These are phyloP conservation scores for Rhea pennata DNA, from an alignment of 2,113 vertebrate genomes.

Conservation along the genomic window DNA sequence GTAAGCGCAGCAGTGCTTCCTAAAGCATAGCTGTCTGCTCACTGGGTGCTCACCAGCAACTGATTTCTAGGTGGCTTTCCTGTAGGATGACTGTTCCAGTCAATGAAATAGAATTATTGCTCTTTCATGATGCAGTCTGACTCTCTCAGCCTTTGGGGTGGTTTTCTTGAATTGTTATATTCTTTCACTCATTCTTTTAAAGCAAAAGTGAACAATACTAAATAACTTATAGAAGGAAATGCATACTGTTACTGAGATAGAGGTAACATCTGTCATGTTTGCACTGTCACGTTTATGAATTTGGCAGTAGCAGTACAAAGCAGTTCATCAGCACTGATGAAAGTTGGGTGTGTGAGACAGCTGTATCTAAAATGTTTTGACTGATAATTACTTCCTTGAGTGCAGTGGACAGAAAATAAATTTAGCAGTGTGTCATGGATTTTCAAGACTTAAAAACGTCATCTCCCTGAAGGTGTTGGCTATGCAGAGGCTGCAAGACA, in stretches of 20 bases:
- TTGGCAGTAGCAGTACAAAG: background rate
- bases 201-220: background rate
- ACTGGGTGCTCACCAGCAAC: background rate
- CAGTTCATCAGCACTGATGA: background rate
- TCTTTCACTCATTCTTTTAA: background rate
- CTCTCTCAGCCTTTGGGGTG: background rate
- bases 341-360: background rate
- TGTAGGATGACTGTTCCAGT: background rate
- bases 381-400: rapidly evolving
- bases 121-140: background rate
- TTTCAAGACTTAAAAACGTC: background rate
- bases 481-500: background rate
- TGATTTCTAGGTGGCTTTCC: background rate
- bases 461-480: background rate
- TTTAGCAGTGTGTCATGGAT: background rate
- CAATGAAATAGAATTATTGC: background rate
- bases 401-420: background rate
- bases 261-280: background rate
- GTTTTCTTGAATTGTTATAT: background rate
- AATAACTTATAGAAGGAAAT: background rate
- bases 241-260: background rate
- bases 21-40: background rate
- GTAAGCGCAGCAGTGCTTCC: rapidly evolving
- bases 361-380: background rate
- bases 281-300: background rate